Percentiles rank a stretch among this genome's conserved stretches.
Conservation (phyloP, 2,888 invertebrate species). For the Craniophora ligustri region DNA sequence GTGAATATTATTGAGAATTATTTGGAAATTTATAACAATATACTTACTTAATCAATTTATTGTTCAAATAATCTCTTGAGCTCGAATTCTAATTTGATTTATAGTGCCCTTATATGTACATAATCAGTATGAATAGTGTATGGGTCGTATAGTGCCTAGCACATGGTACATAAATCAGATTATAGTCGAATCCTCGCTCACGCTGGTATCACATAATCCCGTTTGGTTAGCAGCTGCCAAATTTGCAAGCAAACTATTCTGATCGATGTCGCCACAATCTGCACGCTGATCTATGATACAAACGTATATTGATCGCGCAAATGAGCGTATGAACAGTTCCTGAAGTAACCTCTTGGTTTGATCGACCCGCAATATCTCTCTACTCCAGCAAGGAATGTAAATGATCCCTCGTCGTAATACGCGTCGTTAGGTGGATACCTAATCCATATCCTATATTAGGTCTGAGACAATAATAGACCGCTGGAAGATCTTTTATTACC, state of each 20-base stretch:
- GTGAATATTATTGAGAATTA: too few relatives aligned
- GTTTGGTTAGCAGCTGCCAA: slow-evolving; percentile 77
- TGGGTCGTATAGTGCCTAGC: slow-evolving; percentile 27
- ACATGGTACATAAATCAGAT: slow-evolving; percentile 66
- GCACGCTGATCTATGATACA: slow-evolving; percentile 66
- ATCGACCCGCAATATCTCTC: not conserved
- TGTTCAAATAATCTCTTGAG: not conserved
- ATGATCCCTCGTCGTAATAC: not conserved
- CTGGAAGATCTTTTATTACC: not conserved
- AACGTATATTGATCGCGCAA: slow-evolving; percentile 62
- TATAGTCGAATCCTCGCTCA: slow-evolving; percentile 58
- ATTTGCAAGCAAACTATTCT: slow-evolving; percentile 78
- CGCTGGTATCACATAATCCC: slow-evolving; percentile 66
- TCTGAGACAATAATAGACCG: slow-evolving; percentile 6
- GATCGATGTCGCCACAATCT: slow-evolving; percentile 80
- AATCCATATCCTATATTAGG: slow-evolving; percentile 3
- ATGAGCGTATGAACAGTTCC: slow-evolving; percentile 37
- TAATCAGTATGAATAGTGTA: not conserved
- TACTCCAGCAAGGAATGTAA: slow-evolving; percentile 3
- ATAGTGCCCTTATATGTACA: not conserved
- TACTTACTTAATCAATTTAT: not conserved
- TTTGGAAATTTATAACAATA: slow-evolving; percentile 12
- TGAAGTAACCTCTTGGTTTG: slow-evolving; percentile 24
- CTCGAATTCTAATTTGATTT: not conserved
- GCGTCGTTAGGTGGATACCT: not conserved